These are phyloP conservation scores for Schizothorax lantsangensis DNA, from an alignment of 2,797 vertebrate species.

Conservation along the genomic window DNA sequence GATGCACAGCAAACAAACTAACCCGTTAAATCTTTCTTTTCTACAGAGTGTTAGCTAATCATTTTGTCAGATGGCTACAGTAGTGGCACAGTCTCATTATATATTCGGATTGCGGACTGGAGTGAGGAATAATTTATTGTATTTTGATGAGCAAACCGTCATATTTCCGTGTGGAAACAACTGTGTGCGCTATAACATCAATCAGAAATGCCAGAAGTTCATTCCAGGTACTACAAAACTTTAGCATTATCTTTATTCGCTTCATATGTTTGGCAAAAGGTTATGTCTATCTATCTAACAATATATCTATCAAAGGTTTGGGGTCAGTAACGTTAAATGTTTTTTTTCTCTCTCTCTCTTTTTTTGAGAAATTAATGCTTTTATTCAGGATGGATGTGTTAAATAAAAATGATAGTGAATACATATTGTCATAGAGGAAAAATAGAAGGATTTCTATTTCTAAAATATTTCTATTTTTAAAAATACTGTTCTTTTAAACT, in stretches of 20 bases:
- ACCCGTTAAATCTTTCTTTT: neutral
- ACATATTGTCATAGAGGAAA: no score
- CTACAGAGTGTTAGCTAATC: neutral
- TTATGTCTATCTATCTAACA: neutral
- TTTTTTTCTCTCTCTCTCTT: accelerated
- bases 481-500: no score
- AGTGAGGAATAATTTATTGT: conserved; percentile 86
- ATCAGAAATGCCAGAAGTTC: conserved; percentile 86
- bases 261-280: neutral
- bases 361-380: no score
- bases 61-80: conserved; percentile 71
- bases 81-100: conserved; percentile 78
- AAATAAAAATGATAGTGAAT: no score
- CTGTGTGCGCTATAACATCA: conserved; percentile 86
- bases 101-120: conserved; percentile 84
- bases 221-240: conserved; percentile 81
- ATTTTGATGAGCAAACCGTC: conserved; percentile 87
- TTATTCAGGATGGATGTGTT: no score
- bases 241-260: neutral
- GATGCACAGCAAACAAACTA: neutral
- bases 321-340: no score
- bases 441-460: no score
- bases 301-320: neutral
- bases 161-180: conserved; percentile 87
- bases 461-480: no score